phyloP scores from a whole-genome alignment of 2,113 vertebrate genomes.

The Manacus vitellinus region DNA sequence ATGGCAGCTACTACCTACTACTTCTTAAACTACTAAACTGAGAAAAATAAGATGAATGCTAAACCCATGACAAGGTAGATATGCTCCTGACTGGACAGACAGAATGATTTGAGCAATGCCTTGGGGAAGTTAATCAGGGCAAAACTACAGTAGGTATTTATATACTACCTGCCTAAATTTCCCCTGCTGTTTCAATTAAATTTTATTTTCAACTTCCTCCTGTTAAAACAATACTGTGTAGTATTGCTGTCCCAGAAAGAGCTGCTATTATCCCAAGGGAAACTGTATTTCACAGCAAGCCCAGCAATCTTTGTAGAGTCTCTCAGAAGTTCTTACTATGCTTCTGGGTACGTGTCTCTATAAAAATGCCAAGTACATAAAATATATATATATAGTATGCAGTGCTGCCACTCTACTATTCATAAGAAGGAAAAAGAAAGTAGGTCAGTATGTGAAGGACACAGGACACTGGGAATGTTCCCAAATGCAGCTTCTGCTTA shows the following conservation, averaged over 20 bases:
- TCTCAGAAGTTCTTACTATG: background rate
- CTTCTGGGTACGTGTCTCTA: background rate
- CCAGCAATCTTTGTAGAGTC: background rate
- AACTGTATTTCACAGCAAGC: background rate
- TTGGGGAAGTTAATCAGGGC: background rate
- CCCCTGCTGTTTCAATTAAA: constrained; percentile 8
- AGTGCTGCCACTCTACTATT: background rate
- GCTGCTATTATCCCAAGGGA: background rate
- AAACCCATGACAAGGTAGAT: background rate
- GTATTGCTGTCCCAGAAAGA: background rate
- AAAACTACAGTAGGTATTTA: background rate
- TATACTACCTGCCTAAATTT: background rate
- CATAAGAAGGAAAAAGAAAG: background rate
- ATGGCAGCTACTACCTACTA: background rate
- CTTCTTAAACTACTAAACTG: background rate
- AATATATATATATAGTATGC: background rate
- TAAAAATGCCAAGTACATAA: background rate
- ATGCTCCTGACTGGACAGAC: background rate
- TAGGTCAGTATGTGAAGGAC: background rate
- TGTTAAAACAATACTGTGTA: background rate
- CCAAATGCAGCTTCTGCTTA: background rate
- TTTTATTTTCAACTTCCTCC: background rate
- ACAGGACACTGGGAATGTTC: background rate
- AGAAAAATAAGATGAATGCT: background rate
- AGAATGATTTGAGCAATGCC: background rate